phyloP scores from a whole-genome alignment of 1,140 invertebrate species.

The Mya arenaria region DNA sequence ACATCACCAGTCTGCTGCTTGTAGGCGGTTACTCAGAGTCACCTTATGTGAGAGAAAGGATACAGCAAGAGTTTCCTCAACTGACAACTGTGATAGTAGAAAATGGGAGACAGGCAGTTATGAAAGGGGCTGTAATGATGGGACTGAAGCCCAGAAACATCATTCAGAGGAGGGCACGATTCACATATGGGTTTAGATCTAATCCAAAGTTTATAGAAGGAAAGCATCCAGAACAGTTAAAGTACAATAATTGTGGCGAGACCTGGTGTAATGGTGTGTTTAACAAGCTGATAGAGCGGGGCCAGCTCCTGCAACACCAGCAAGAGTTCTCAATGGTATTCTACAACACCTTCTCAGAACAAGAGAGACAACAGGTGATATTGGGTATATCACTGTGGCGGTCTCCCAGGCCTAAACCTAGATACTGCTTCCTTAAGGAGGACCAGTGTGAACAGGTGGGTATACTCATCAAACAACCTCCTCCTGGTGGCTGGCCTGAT shows the following conservation, averaged over 20 bases:
- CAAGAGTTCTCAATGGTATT: background rate
- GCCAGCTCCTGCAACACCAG: background rate
- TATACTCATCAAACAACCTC: background rate
- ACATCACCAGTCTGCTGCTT: too few relatives aligned
- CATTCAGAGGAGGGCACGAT: conserved; percentile 1
- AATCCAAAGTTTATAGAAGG: conserved; percentile 1
- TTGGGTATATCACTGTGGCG: background rate
- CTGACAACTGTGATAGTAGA: conserved; percentile 7
- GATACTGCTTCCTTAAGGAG: background rate
- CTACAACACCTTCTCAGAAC: background rate
- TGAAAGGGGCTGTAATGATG: conserved; percentile 36
- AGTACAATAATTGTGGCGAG: background rate
- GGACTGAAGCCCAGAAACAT: conserved; percentile 28
- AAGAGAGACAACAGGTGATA: background rate
- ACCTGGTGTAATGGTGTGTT: conserved; percentile 4
- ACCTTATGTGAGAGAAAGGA: too few relatives aligned
- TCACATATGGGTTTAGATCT: conserved; percentile 3
- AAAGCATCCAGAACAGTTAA: conserved; percentile 9
- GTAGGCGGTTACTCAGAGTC: too few relatives aligned
- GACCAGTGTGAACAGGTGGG: background rate
- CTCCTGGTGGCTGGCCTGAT: conserved; percentile 26
- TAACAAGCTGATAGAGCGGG: conserved; percentile 18
- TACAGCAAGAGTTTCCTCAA: too few relatives aligned
- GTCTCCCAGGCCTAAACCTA: background rate
- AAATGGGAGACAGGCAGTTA: background rate